These are phyloP conservation scores for Rhinolophus sinicus DNA, from an alignment of 2,113 vertebrate genomes.

Conservation along the genomic window DNA sequence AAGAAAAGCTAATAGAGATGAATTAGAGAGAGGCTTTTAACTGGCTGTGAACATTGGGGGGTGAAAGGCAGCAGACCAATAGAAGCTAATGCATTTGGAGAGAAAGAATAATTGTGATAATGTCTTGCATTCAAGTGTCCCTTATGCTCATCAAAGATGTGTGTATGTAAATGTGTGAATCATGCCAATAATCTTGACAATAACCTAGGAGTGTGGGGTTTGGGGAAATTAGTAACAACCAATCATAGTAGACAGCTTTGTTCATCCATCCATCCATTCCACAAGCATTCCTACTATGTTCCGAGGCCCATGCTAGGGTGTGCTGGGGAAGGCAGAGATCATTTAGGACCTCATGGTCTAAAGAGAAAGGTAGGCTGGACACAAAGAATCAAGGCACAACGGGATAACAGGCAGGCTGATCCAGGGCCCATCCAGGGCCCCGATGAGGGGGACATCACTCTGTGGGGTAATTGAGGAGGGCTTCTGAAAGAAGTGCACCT, in stretches of 20 bases:
- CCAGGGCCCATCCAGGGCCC: not conserved
- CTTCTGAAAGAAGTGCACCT: not conserved
- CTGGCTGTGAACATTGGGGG: not conserved
- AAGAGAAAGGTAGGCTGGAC: not conserved
- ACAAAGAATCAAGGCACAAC: not conserved
- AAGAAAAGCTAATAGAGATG: constrained; percentile 59
- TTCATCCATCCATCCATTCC: not conserved
- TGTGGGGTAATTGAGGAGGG: not conserved
- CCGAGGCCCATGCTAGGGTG: not conserved
- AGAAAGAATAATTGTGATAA: constrained; percentile 60
- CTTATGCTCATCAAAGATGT: constrained; percentile 36
- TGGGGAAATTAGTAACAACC: constrained; percentile 1
- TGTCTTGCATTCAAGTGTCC: constrained; percentile 55
- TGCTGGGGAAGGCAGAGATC: not conserved
- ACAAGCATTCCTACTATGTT: not conserved
- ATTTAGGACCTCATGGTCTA: not conserved
- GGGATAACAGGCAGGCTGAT: not conserved
- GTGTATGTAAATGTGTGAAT: constrained; percentile 14
- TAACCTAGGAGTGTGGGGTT: constrained; percentile 1
- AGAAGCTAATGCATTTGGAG: constrained; percentile 39
- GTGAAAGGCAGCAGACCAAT: not conserved
- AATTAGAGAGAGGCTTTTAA: constrained; percentile 26
- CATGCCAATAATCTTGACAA: constrained; percentile 49
- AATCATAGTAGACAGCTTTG: not conserved
- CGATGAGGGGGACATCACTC: not conserved